Evolutionary conservation across 2,888 invertebrate species (phyloP).

Genomic region (Andricus quercusramuli): DNA sequence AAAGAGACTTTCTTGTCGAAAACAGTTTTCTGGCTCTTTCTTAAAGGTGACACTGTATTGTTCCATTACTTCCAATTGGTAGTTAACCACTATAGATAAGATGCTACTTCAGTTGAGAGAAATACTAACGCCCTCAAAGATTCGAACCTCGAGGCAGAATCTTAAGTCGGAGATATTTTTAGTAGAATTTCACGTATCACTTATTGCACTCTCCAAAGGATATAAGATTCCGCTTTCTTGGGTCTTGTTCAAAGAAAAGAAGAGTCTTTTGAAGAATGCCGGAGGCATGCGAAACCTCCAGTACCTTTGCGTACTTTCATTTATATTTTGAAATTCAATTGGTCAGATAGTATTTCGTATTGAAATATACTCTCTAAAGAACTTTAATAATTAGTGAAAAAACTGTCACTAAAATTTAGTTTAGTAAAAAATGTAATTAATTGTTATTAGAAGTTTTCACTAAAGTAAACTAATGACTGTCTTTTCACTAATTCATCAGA

Average conservation of each 20-base stretch:
- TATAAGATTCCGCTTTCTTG: neutral
- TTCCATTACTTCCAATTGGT: neutral
- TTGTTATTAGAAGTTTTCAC: no score
- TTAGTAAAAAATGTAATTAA: no score
- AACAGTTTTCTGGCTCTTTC: neutral
- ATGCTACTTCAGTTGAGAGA: neutral
- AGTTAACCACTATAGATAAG: conserved; percentile 19
- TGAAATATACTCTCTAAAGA: no score
- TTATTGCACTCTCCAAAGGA: conserved; percentile 4
- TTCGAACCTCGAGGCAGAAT: conserved; percentile 1
- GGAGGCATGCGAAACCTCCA: neutral
- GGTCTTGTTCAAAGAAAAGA: conserved; percentile 5
- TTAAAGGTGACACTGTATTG: neutral
- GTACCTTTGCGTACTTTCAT: neutral
- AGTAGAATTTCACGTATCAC: neutral
- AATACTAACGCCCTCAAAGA: neutral
- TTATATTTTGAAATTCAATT: neutral
- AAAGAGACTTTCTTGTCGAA: neutral
- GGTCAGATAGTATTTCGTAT: no score
- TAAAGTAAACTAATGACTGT: no score
- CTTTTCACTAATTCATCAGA: no score
- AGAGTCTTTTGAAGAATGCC: neutral
- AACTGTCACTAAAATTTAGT: no score
- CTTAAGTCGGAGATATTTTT: neutral
- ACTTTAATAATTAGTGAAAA: no score